Conservation (phyloP, 1,140 invertebrate genomes). For the Camponotus pennsylvanicus region DNA sequence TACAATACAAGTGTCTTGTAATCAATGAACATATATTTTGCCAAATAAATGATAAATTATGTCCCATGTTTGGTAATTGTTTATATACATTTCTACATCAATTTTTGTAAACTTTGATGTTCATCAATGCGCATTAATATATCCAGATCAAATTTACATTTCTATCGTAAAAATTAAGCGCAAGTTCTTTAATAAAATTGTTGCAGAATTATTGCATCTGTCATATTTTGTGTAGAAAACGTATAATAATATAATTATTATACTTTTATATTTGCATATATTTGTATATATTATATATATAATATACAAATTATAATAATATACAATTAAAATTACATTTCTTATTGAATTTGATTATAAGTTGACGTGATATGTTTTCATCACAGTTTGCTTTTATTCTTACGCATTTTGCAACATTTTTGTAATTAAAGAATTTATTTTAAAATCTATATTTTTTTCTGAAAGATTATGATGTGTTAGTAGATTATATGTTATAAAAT, state of each 20-base stretch:
- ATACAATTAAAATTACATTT: constrained; percentile 40
- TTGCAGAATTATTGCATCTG: constrained; percentile 40
- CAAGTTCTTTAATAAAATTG: neutral
- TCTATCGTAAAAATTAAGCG: constrained; percentile 5
- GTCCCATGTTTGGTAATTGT: neutral
- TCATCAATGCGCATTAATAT: neutral
- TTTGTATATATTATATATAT: too few relatives aligned
- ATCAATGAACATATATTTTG: constrained; percentile 1
- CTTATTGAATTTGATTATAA: neutral
- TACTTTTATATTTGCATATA: too few relatives aligned
- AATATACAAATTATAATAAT: neutral
- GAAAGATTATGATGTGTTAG: neutral
- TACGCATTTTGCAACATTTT: neutral
- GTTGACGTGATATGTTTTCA: constrained; percentile 66
- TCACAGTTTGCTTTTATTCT: constrained; percentile 63
- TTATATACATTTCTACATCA: neutral
- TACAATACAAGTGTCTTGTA: neutral
- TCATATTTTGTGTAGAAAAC: constrained; percentile 18
- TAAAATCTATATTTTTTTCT: neutral
- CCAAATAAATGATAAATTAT: neutral
- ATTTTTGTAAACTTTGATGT: neutral
- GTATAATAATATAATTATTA: too few relatives aligned
- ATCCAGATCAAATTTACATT: neutral
- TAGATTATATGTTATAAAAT: neutral
- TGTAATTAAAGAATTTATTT: neutral